Base-by-base conservation (phyloP, 2,113 vertebrate species). In the Cyanoderma ruficeps region DNA sequence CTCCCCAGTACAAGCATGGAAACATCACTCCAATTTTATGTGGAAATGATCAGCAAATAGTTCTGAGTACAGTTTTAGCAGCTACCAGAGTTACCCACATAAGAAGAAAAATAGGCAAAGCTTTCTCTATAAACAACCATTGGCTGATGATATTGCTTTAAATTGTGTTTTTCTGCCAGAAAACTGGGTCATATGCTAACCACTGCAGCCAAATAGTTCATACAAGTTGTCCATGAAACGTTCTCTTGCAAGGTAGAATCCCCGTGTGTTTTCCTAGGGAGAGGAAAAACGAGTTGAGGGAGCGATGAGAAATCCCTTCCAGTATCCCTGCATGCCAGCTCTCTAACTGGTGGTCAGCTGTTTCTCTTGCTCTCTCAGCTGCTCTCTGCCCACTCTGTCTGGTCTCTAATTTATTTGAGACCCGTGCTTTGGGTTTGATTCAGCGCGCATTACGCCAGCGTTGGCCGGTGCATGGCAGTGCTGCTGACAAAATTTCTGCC, bases 311-410 rank as follows among this genome's bases (percentile, higher is more conserved):
- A 90, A 39, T n/a, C 28, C 10, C 75, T 69, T 28, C 33, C 5
- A 8, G 13, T 42, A 18, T 61, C 24, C 15, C 70, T 42, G 50
- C 20, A 14, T 41, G 57, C 69, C 46, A 59, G 56, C 50, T 75
- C 68, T 74, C 55, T 47, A 8, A 53, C 31, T 53, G 84, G 35
- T 44, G 44, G 37, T 83, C 80, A 80, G 59, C 91, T 57, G 41
- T 71, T 50, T 83, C 35, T 81, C 21, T 46, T 53, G 42, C 42
- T 59, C 31, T 87, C 61, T 60, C 93, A 93, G 84, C 78, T 6
- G 8, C 33, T 69, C 67, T 90, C 92, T 95, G 91, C 85, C 93
- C 77, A 39, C 89, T 94, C 85, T 93, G 89, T 95, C 94, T 95
- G 59, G 68, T 70, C 60, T 93, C 87, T 94, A 14, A 87, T 83